Conservation (phyloP, 2,113 vertebrate species). For the Probosciger aterrimus region DNA sequence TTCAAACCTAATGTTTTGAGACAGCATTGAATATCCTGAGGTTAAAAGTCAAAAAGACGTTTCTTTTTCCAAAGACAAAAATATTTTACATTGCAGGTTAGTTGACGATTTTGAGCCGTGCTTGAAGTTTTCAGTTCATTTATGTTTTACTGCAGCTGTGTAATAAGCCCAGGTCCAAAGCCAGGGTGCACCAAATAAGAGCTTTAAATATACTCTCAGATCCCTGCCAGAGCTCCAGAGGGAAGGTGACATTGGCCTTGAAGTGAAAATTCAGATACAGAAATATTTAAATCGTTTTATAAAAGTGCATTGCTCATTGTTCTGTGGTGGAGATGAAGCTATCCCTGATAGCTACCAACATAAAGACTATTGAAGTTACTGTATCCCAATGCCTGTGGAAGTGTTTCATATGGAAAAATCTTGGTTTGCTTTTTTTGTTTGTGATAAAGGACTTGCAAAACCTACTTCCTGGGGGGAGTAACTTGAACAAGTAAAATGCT, state of each 20-base stretch:
- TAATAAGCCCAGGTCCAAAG: conserved; percentile 41
- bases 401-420: neutral
- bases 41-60: neutral
- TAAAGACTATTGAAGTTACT: neutral
- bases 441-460: neutral
- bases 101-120: neutral
- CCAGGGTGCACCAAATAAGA: conserved; percentile 14
- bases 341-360: neutral
- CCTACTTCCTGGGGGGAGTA: neutral
- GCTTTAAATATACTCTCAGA: conserved; percentile 17
- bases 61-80: neutral
- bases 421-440: neutral
- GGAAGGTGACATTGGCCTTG: neutral
- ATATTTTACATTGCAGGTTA: neutral
- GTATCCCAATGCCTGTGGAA: neutral
- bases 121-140: neutral
- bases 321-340: neutral
- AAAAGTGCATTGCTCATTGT: neutral
- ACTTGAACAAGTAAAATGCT: neutral
- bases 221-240: conserved; percentile 6
- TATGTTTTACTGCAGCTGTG: neutral
- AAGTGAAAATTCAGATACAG: neutral
- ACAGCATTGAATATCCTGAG: neutral
- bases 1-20: neutral
- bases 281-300: neutral